Base-by-base conservation (phyloP, 2,113 vertebrate genomes). In the Syngnathus scovelli region DNA sequence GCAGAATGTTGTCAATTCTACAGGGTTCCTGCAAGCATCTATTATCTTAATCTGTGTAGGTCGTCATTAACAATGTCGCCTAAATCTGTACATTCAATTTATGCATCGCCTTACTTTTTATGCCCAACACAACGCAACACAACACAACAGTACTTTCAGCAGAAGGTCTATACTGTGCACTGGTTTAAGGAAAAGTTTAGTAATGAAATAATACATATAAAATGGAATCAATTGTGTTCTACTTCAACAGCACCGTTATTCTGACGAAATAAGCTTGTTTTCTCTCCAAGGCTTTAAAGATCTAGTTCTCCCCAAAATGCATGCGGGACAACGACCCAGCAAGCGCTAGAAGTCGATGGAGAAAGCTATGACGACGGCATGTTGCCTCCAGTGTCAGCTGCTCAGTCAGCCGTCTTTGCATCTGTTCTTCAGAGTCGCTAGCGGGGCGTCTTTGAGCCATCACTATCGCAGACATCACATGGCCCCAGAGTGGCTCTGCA, bases 381-480 rank as follows among this genome's bases (percentile, higher is more conserved):
- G 58, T 67, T 73, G 70, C 66, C 48, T 67, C 68, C 48, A 16
- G 76, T 72, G 66, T 74, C 36, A 68, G 61, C 69, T 64, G 65
- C 72, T 68, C 48, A 38, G 66, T 78, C 78, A 74, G 66, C 65
- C 27, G 44, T 61, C 71, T 23, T 0, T 64, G 61, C 70, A 9
- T 76, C 66, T 79, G 46, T 82, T 82, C 78, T 77, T 69, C 10
- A 37, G 79, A 66, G 65, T 64, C 61, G 60, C 76, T 74, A 59
- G 77, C 66, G 44, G 73, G 77, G 70, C 15, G 71, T 79, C 86
- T 86, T 84, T 84, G 87, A 87, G 83, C 74, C 78, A 82, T 80
- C 81, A 74, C 71, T 83, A 81, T 81, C 65, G 69, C 71, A 66
- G 77, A 77, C 79, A 86, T 90, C 82, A 88, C 71, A 84, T 79